Conservation (phyloP, 2,113 vertebrate genomes). For the Phaethon lepturus region DNA sequence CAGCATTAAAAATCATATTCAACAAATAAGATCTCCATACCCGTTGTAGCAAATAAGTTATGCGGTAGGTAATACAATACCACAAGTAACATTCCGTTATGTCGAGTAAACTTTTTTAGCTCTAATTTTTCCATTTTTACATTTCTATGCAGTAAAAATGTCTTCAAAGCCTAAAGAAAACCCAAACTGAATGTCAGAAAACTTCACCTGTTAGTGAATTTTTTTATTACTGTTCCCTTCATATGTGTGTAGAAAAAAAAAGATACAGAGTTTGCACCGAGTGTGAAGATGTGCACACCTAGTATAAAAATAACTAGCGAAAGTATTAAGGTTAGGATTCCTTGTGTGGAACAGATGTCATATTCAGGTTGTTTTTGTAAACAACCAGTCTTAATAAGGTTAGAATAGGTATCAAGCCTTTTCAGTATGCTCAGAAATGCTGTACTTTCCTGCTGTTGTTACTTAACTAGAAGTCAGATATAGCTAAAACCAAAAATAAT, state of each 20-base stretch:
- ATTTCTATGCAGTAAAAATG: not conserved
- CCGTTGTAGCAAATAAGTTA: not conserved
- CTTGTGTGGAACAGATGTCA: not conserved
- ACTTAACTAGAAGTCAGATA: not conserved
- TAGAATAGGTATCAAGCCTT: not conserved
- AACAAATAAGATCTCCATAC: not conserved
- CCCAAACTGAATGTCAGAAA: not conserved
- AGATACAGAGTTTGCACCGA: not conserved
- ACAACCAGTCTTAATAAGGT: not conserved
- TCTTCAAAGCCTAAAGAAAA: not conserved
- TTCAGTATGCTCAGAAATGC: not conserved
- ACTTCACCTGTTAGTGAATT: not conserved
- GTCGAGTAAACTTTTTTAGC: not conserved
- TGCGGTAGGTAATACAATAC: not conserved
- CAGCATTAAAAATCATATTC: not conserved
- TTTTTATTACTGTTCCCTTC: not conserved
- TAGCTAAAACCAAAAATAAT: not conserved
- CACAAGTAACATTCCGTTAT: not conserved
- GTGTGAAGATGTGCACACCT: not conserved
- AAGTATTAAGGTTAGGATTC: not conserved
- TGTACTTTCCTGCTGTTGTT: not conserved
- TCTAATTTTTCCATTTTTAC: not conserved
- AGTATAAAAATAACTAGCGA: not conserved
- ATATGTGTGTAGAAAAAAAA: not conserved
- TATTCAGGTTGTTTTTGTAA: not conserved